Percentiles rank a stretch among this genome's conserved stretches.
Evolutionary conservation across 1,140 invertebrate genomes (phyloP).

Genomic region (Cephus cinctus): DNA sequence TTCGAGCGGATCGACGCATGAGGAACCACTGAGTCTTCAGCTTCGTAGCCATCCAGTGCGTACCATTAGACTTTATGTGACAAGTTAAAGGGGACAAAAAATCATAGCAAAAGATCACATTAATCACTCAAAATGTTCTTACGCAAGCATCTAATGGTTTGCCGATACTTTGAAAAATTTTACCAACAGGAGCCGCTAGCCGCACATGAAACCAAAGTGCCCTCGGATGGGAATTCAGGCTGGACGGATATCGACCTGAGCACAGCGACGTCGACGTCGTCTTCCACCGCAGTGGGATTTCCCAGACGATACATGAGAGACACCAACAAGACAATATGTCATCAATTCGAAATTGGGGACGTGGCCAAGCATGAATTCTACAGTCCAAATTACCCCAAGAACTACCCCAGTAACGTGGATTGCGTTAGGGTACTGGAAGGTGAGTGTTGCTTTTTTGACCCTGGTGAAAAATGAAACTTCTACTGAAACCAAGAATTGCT

Average conservation of each 20-base stretch:
- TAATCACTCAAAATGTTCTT: too few relatives aligned
- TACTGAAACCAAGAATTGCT: slow-evolving; percentile 4
- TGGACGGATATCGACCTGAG: slow-evolving; percentile 6
- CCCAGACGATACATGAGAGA: slow-evolving; percentile 42
- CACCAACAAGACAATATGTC: slow-evolving; percentile 43
- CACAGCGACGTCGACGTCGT: slow-evolving; percentile 1
- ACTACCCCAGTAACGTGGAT: slow-evolving; percentile 71
- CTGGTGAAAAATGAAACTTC: slow-evolving; percentile 11
- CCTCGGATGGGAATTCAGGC: slow-evolving; percentile 4
- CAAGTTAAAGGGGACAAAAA: too few relatives aligned
- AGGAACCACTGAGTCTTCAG: too few relatives aligned
- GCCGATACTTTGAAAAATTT: too few relatives aligned
- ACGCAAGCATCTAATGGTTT: too few relatives aligned
- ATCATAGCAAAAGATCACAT: too few relatives aligned
- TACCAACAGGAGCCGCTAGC: too few relatives aligned
- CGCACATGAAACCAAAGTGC: too few relatives aligned
- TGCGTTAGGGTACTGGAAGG: slow-evolving; percentile 71
- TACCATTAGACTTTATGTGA: too few relatives aligned
- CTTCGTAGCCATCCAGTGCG: too few relatives aligned
- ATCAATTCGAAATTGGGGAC: slow-evolving; percentile 61
- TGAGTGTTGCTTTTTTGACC: slow-evolving; percentile 45
- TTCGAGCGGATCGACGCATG: too few relatives aligned
- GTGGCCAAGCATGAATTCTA: slow-evolving; percentile 65
- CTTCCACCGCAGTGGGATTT: slow-evolving; percentile 23
- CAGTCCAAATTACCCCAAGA: slow-evolving; percentile 70